Evolutionary conservation across 2,113 vertebrate genomes (phyloP).

Genomic region (Numida meleagris): DNA sequence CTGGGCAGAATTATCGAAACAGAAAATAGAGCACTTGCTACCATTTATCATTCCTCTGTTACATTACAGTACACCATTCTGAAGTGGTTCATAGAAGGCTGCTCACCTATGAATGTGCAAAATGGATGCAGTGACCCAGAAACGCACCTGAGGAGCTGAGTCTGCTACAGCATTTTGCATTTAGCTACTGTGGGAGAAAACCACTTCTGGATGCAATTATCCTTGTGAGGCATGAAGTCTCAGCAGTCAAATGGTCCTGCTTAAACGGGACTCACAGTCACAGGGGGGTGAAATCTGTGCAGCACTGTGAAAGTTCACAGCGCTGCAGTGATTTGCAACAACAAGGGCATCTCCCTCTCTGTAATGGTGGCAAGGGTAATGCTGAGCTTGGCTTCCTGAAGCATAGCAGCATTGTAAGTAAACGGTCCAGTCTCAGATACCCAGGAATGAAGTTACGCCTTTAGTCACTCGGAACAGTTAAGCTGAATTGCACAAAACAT

Average conservation of each 20-base stretch:
- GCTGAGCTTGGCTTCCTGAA: neutral
- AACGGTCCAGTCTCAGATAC: neutral
- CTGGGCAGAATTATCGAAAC: neutral
- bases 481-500: constrained; percentile 35
- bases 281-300: neutral
- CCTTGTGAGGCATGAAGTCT: neutral
- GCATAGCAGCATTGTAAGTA: neutral
- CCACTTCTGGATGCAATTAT: neutral
- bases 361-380: neutral
- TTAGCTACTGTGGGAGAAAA: neutral
- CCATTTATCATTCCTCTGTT: neutral
- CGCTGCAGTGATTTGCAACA: neutral
- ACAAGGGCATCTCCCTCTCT: neutral
- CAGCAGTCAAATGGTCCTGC: neutral
- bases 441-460: neutral
- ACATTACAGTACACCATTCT: neutral
- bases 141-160: neutral
- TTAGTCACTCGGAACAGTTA: constrained; percentile 15
- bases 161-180: neutral
- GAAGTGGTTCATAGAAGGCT: neutral
- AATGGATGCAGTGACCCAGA: neutral
- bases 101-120: neutral
- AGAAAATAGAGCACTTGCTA: neutral
- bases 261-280: neutral
- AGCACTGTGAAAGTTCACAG: neutral